Percentiles rank a stretch among this genome's conserved stretches.
Conservation (phyloP, 1,140 invertebrate species). For the Neodiprion fabricii region DNA sequence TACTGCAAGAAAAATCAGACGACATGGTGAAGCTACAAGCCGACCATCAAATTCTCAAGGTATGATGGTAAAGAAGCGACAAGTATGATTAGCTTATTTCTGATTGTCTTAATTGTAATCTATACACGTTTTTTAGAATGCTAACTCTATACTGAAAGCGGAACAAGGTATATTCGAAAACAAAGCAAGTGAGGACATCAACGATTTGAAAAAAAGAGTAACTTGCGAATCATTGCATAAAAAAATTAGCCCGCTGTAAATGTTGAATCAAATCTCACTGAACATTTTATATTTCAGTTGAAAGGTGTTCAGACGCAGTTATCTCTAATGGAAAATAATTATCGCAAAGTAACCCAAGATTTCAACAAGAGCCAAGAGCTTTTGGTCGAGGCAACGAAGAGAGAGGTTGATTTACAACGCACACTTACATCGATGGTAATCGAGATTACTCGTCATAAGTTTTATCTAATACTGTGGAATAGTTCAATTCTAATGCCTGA, state of each 20-base stretch:
- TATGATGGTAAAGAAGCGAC: constrained; percentile 20
- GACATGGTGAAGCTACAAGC: constrained; percentile 42
- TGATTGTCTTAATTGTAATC: constrained; percentile 16
- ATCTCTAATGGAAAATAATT: constrained; percentile 34
- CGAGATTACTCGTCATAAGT: background rate
- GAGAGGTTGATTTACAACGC: constrained; percentile 39
- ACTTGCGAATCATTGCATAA: background rate
- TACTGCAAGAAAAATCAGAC: constrained; percentile 42
- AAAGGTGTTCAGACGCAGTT: constrained; percentile 36
- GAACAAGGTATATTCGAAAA: constrained; percentile 35
- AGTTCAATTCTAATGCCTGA: too few relatives aligned
- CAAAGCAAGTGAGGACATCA: constrained; percentile 42
- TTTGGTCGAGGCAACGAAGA: constrained; percentile 33
- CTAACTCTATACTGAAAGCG: constrained; percentile 45
- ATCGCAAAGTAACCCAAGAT: constrained; percentile 35
- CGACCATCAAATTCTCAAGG: constrained; percentile 48
- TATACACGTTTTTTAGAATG: constrained; percentile 40
- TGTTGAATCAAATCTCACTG: constrained; percentile 15
- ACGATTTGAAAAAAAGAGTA: constrained; percentile 42
- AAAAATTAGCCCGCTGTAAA: background rate
- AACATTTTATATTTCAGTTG: constrained; percentile 29
- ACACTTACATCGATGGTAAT: constrained; percentile 37
- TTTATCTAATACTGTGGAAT: background rate
- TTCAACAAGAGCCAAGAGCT: constrained; percentile 38
- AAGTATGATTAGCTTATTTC: background rate